Evolutionary conservation across 92 coral and sea anemone genomes (phyloP).

Genomic region (Phenganax marumi): DNA sequence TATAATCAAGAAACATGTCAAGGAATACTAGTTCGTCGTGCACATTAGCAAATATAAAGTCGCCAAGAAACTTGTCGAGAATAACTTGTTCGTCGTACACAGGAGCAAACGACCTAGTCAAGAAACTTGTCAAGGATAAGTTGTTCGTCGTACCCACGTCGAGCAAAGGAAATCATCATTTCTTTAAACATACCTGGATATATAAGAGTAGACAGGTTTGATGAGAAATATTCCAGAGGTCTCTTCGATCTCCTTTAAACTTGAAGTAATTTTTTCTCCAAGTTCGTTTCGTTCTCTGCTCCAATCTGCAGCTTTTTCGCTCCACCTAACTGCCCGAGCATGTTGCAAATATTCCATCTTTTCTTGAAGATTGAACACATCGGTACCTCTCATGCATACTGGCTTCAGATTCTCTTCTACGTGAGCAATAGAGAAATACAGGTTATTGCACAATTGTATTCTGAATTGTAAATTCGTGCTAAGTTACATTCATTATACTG

Average conservation of each 20-base stretch:
- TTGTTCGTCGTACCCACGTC: neutral
- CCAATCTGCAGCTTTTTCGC: conserved; percentile 77
- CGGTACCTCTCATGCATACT: neutral
- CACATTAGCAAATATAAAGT: neutral
- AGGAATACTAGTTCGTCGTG: neutral
- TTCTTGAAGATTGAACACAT: conserved; percentile 67
- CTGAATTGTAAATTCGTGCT: no score
- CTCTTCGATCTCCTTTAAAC: conserved; percentile 77
- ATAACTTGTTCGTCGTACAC: neutral
- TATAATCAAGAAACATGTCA: neutral
- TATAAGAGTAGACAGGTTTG: conserved; percentile 84
- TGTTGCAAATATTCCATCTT: conserved; percentile 84
- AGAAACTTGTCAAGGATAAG: neutral
- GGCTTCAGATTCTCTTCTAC: conserved; percentile 70
- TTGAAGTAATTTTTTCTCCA: conserved; percentile 70
- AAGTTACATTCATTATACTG: neutral
- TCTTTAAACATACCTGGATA: conserved; percentile 61
- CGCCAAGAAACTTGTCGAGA: neutral
- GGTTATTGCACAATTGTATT: no score
- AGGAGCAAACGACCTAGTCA: neutral
- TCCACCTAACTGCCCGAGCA: conserved; percentile 82
- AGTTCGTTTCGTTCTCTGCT: conserved; percentile 65
- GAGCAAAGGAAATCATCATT: neutral
- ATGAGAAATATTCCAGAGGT: conserved; percentile 94
- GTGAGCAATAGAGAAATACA: neutral